Percentiles rank a stretch among this genome's conserved stretches.
phyloP scores from a whole-genome alignment of 2,797 vertebrate genomes.

The Phrynocephalus forsythii region DNA sequence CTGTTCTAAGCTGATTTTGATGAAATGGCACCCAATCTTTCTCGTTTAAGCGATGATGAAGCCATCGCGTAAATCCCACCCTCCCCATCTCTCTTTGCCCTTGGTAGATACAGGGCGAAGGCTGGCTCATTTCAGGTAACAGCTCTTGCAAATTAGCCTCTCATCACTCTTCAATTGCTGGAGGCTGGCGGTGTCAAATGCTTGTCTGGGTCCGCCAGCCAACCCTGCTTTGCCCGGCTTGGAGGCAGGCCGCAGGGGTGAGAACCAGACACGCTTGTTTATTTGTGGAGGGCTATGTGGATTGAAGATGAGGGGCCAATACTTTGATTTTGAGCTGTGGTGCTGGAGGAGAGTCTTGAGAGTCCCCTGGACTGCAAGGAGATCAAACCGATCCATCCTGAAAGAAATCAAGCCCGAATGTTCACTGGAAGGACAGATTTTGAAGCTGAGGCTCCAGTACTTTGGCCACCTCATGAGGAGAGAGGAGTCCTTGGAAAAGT shows the following conservation, averaged over 20 bases:
- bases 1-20: too few species aligned
- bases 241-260: constrained; percentile 38
- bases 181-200: constrained; percentile 51
- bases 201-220: constrained; percentile 37
- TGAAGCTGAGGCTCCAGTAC: too few species aligned
- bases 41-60: not conserved
- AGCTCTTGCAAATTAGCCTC: constrained; percentile 72
- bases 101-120: not conserved
- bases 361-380: too few species aligned
- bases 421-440: too few species aligned
- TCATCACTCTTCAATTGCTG: constrained; percentile 56
- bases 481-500: too few species aligned
- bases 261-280: constrained; percentile 71
- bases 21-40: too few species aligned
- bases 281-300: constrained; percentile 66
- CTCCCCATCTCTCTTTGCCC: not conserved
- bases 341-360: too few species aligned
- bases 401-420: too few species aligned
- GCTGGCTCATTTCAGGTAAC: constrained; percentile 30
- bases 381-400: too few species aligned
- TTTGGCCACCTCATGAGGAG: too few species aligned
- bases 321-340: too few species aligned
- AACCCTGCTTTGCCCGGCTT: not conserved
- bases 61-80: not conserved
- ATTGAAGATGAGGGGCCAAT: constrained; percentile 61